Evolutionary conservation across 2,797 vertebrate genomes (phyloP), one percentile per base, ranked within the genome.

Genomic region (Acipenser transmontanus): DNA sequence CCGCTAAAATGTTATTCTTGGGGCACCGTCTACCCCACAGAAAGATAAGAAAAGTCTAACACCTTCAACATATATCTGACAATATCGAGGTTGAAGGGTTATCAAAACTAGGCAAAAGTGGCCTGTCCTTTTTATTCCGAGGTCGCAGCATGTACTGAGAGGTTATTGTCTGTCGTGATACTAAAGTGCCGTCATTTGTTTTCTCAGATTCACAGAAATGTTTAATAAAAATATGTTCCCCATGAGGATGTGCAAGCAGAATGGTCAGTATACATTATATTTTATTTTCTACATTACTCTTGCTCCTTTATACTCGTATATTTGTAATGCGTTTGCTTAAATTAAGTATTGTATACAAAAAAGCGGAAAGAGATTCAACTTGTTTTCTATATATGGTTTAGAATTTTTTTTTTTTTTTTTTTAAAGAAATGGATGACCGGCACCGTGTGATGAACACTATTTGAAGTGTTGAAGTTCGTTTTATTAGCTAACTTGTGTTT

Each of bases 21-120:
- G 34, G 34, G 34, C 34, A 34, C 34, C 34, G n/a, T 54, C 52
- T 9, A n/a, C 6, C 73, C 72, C 65, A 47, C 78, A 69, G 72
- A 76, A 72, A 79, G 79, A 77, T 70, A 67, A 81, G 72, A 63
- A 7, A 70, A 68, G 10, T 72, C 77, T 66, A 49, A 64, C 69
- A 50, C 72, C 69, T 48, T 56, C 71, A 77, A 67, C 61, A 69
- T 75, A 73, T 72, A 50, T 71, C 74, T 75, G 81, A 78, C 82
- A 72, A 75, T 70, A 71, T 59, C 71, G 34, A 85, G 86, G 88
- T 85, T 84, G 78, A 68, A 61, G 81, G 88, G 89, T 89, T 88
- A 89, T 70, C 84, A 86, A 82, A 88, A 89, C 87, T 77, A 71
- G 79, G 78, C 78, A 77, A 78, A 80, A 80, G 74, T 69, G 83